Conservation (phyloP, 2,888 invertebrate genomes). For the Dermolepida albohirtum region DNA sequence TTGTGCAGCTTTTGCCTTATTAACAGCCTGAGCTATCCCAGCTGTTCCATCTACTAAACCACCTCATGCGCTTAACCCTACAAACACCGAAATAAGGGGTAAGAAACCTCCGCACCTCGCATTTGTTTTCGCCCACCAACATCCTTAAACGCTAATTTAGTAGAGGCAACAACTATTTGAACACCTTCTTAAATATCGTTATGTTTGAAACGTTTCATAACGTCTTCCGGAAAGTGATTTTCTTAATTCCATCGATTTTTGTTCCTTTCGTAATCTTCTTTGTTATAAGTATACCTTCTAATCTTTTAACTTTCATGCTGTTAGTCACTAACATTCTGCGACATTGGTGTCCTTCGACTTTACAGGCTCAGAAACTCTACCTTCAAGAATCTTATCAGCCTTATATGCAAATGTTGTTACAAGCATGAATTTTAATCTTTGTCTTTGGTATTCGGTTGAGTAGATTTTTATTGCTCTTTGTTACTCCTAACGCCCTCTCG, state of each 20-base stretch:
- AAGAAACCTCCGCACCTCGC: constrained; percentile 52
- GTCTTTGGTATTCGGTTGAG: too few species aligned
- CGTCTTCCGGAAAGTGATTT: too few species aligned
- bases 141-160: constrained; percentile 7
- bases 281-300: constrained; percentile 20
- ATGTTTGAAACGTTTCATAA: background rate
- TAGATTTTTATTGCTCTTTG: too few species aligned
- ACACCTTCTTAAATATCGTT: background rate
- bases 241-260: background rate
- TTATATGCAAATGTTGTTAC: too few species aligned
- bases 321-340: constrained; percentile 33
- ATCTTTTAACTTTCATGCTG: constrained; percentile 38
- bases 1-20: constrained; percentile 49
- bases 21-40: constrained; percentile 51
- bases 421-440: too few species aligned
- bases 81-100: constrained; percentile 52
- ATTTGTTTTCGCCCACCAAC: constrained; percentile 33
- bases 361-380: constrained; percentile 26
- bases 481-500: too few species aligned
- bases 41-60: too few species aligned
- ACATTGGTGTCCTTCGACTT: constrained; percentile 26
- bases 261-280: background rate
- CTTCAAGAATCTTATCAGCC: background rate
- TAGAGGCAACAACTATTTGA: background rate
- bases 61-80: constrained; percentile 50